These are phyloP conservation scores for Belonocnema kinseyi DNA, from an alignment of 1,140 invertebrate genomes.

Conservation along the genomic window DNA sequence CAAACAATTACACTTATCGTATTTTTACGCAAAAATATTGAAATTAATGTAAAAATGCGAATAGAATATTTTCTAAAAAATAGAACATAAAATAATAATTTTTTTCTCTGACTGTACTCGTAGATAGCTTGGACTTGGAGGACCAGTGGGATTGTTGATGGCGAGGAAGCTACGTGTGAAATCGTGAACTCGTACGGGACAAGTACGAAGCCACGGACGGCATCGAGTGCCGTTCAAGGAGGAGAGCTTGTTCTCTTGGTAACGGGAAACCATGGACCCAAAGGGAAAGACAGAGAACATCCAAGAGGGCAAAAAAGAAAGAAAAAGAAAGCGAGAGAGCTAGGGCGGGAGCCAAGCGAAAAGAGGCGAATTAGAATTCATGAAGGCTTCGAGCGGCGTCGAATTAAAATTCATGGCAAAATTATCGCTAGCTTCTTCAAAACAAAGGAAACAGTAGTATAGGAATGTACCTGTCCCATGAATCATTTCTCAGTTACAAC, in stretches of 20 bases:
- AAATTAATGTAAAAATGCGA: too few relatives aligned
- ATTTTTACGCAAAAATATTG: too few relatives aligned
- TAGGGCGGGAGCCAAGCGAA: background rate
- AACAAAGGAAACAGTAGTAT: slow-evolving; percentile 19
- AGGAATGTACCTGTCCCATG: slow-evolving; percentile 6
- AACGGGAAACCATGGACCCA: slow-evolving; percentile 22
- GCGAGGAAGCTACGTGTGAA: slow-evolving; percentile 41
- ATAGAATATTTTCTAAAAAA: too few relatives aligned
- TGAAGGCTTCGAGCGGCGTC: slow-evolving; percentile 10
- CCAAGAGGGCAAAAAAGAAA: background rate
- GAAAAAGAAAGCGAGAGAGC: background rate
- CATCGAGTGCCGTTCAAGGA: slow-evolving; percentile 45
- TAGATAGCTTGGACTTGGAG: slow-evolving; percentile 40
- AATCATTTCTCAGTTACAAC: background rate
- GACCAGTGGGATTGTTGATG: slow-evolving; percentile 40
- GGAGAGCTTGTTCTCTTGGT: slow-evolving; percentile 33
- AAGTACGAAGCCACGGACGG: slow-evolving; percentile 25
- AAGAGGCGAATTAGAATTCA: slow-evolving; percentile 29
- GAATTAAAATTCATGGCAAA: slow-evolving; percentile 30
- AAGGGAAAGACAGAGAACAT: slow-evolving; percentile 5
- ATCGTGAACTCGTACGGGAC: slow-evolving; percentile 42
- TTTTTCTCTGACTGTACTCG: slow-evolving; percentile 23
- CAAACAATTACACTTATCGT: too few relatives aligned
- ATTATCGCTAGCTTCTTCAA: slow-evolving; percentile 22
- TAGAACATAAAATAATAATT: background rate